Conservation (phyloP, 2,888 invertebrate genomes). For the Calliphora vomitoria region DNA sequence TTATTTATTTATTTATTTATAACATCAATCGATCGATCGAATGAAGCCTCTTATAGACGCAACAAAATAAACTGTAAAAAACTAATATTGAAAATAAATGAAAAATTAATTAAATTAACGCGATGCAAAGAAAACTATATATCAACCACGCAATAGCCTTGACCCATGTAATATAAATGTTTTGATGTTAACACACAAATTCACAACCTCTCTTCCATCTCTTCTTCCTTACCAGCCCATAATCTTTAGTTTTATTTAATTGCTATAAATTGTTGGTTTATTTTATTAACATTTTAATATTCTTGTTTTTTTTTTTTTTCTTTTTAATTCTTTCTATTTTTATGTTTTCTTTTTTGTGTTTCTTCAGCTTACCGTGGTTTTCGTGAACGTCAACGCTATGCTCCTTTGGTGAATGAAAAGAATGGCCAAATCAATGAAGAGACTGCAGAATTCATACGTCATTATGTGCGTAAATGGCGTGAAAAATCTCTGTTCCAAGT, state of each 20-base stretch:
- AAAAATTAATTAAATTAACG: constrained; percentile 85
- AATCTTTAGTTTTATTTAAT: constrained; percentile 41
- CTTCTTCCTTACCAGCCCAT: neutral
- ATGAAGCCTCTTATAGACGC: constrained; percentile 73
- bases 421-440: constrained; percentile 89
- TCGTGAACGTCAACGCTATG: constrained; percentile 88
- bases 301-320: constrained; percentile 43
- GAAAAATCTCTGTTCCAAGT: constrained; percentile 93
- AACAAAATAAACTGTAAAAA: constrained; percentile 79
- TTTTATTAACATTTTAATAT: constrained; percentile 50
- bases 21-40: constrained; percentile 56
- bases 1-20: constrained; percentile 8
- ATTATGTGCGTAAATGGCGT: constrained; percentile 93
- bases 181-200: constrained; percentile 32
- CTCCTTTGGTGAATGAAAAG: constrained; percentile 87
- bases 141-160: constrained; percentile 71
- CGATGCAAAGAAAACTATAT: constrained; percentile 73
- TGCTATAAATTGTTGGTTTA: constrained; percentile 26
- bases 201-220: neutral
- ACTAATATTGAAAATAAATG: constrained; percentile 82
- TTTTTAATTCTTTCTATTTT: constrained; percentile 47
- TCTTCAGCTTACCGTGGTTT: constrained; percentile 89
- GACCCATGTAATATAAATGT: constrained; percentile 65
- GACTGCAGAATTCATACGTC: constrained; percentile 90
- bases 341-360: constrained; percentile 2